Percentiles rank a stretch among this genome's conserved stretches.
Evolutionary conservation across 2,888 invertebrate genomes (phyloP).

Genomic region (Perdita meconis): DNA sequence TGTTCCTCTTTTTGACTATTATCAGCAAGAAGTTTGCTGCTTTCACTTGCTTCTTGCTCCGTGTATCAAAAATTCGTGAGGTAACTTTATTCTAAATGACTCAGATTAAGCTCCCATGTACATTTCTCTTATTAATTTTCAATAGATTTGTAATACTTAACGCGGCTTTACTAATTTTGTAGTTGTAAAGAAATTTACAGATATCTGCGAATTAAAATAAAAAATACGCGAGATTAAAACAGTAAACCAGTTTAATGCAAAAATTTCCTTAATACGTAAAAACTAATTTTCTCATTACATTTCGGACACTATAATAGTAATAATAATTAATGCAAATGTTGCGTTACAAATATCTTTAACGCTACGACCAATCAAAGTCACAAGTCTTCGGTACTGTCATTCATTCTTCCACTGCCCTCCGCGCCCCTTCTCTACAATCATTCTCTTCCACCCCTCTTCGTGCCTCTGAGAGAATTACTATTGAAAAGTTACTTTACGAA

Average conservation of each 20-base stretch:
- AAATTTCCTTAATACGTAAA: no score
- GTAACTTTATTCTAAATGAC: no score
- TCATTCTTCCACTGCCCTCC: conserved; percentile 25
- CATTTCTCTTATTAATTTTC: no score
- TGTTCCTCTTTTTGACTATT: conserved; percentile 22
- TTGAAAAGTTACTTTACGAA: conserved; percentile 83
- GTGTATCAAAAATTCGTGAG: background rate
- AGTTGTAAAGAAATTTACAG: no score
- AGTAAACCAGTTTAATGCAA: no score
- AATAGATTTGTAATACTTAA: no score
- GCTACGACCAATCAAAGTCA: conserved; percentile 76
- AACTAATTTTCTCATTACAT: no score
- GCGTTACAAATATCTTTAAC: conserved; percentile 51
- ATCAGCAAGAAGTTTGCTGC: conserved; percentile 1
- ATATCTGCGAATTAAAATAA: no score
- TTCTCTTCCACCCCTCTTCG: conserved; percentile 41
- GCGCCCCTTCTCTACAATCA: conserved; percentile 11
- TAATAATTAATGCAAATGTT: background rate
- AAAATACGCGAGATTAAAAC: no score
- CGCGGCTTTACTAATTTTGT: no score
- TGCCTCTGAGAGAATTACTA: conserved; percentile 75
- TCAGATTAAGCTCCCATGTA: no score
- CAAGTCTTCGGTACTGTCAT: conserved; percentile 56
- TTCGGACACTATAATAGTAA: no score
- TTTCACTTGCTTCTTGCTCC: conserved; percentile 23